Evolutionary conservation across 2,113 vertebrate species (phyloP), one percentile per base, ranked within the genome.

Genomic region (Eolophus roseicapilla): DNA sequence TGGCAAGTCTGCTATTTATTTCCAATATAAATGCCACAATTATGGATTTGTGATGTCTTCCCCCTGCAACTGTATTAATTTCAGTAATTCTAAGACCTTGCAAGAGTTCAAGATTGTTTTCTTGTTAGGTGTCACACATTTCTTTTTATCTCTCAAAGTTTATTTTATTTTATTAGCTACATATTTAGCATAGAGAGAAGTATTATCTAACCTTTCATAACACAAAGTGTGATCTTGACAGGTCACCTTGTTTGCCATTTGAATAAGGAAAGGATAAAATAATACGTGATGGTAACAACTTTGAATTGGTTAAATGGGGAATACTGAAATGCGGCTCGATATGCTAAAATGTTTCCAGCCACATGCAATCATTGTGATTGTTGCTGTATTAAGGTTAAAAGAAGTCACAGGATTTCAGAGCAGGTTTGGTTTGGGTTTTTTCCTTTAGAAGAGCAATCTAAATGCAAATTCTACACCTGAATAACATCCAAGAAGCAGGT

Each of bases 401-500:
- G 71, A 82, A 90, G 52, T 70, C 49, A 82, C 16, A 80, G 50
- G 53, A 90, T 91, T 96, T 93, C 39, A 57, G 65, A 52, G 33
- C 46, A 23, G 25, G n/a, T 79, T 75, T 85, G 19, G 8, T 74
- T 84, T 23, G 15, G 0, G 2, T 19, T 62, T 28, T 89, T 86
- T 37, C 16, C 15, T 73, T 65, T 37, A 64, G 78, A 31, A 94
- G 74, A 82, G 73, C 80, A 97, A 95, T 97, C 90, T 95, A 97
- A 96, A 97, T 97, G 97, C 86, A 96, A 97, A 97, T 97, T 96
- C 71, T 89, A 63, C 67, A 95, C 92, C 91, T 96, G 92, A 93
- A 96, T 94, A 90, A 96, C 85, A 96, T 89, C 35, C 33, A 87
- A 84, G 75, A 68, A 91, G 46, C 82, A 55, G 28, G 13, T 84